Percentiles rank a stretch among this genome's conserved stretches.
phyloP scores from a whole-genome alignment of 2,113 vertebrate species.

The Gallinago undulata region DNA sequence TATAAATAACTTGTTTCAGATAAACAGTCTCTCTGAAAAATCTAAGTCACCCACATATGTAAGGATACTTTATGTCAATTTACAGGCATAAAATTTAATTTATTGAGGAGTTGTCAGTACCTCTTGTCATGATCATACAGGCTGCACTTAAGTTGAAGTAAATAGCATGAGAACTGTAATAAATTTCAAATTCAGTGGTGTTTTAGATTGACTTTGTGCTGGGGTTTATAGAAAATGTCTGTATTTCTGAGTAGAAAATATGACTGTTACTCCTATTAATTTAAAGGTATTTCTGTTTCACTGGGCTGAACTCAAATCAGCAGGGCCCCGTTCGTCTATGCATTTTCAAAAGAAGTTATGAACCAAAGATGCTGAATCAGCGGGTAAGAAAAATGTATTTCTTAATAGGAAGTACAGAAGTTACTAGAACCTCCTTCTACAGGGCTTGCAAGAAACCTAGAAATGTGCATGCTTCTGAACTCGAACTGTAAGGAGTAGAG shows the following conservation, averaged over 20 bases:
- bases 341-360: background rate
- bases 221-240: background rate
- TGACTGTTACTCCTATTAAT: background rate
- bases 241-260: background rate
- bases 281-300: background rate
- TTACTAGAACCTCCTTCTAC: background rate
- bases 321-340: background rate
- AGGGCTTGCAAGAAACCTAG: background rate
- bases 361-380: background rate
- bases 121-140: background rate
- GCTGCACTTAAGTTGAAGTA: background rate
- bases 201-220: background rate
- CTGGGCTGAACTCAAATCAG: background rate
- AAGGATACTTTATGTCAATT: background rate
- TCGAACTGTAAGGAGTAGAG: background rate
- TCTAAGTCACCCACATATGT: background rate
- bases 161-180: background rate
- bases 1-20: background rate
- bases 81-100: background rate
- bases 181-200: background rate
- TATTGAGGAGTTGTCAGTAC: background rate
- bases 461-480: background rate
- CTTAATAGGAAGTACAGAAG: background rate
- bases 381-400: fast-evolving
- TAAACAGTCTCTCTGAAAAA: background rate